Percentiles rank a stretch among this genome's conserved stretches.
phyloP scores from a whole-genome alignment of 2,113 vertebrate species.

The Macquaria ambigua region DNA sequence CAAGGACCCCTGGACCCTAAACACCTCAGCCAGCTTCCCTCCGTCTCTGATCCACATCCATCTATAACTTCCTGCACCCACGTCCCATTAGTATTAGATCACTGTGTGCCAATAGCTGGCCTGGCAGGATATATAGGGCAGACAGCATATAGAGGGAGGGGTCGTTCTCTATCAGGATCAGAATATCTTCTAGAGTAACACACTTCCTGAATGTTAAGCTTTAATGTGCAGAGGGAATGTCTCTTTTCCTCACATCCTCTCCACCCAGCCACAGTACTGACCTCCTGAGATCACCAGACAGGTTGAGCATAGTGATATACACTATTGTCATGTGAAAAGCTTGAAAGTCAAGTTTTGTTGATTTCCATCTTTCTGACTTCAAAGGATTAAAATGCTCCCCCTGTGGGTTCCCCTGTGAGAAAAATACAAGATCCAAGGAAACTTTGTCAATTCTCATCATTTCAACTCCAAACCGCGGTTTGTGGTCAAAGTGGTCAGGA shows the following conservation, averaged over 20 bases:
- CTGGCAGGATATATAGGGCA: slow-evolving; percentile 48
- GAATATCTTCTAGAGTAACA: slow-evolving; percentile 27
- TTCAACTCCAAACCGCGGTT: neutral
- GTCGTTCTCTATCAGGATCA: slow-evolving; percentile 13
- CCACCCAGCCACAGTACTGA: neutral
- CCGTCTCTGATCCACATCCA: slow-evolving; percentile 33
- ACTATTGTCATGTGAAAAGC: slow-evolving; percentile 8
- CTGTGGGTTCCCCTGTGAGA: neutral
- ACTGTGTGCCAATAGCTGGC: slow-evolving; percentile 32
- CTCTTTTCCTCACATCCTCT: slow-evolving; percentile 25
- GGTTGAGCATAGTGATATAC: slow-evolving; percentile 1
- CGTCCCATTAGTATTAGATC: slow-evolving; percentile 38
- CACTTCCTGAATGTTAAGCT: slow-evolving; percentile 45
- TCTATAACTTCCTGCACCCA: slow-evolving; percentile 21
- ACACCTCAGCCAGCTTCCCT: neutral
- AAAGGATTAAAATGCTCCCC: neutral
- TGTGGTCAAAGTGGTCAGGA: neutral
- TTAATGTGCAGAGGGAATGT: neutral
- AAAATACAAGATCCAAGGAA: neutral
- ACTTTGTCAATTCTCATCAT: neutral
- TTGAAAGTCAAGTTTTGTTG: neutral
- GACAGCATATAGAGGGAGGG: slow-evolving; percentile 10
- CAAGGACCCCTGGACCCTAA: slow-evolving; percentile 3
- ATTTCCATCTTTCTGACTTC: neutral
- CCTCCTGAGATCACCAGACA: slow-evolving; percentile 14